These are phyloP conservation scores for Montipora sp. DNA, from an alignment of 64 coral and sea anemone species.

Conservation along the genomic window DNA sequence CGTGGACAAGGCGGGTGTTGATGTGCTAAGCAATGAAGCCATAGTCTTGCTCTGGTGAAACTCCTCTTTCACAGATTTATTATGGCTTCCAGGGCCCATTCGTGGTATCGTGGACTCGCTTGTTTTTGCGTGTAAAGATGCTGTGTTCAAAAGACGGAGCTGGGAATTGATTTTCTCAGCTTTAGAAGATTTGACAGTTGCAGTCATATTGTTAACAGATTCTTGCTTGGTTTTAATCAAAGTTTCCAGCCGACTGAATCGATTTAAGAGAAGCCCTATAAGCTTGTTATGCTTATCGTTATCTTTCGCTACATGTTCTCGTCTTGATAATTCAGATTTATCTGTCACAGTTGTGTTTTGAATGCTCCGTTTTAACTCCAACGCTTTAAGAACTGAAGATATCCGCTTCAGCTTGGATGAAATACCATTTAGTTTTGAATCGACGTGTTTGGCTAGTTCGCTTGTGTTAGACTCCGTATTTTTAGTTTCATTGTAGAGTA, in stretches of 20 bases:
- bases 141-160: not conserved
- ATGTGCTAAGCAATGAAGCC: not conserved
- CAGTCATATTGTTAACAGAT: not conserved
- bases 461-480: not conserved
- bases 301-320: not conserved
- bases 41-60: no score
- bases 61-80: no score
- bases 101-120: not conserved
- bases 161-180: no score
- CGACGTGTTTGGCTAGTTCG: constrained; percentile 9
- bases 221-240: constrained; percentile 18
- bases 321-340: not conserved
- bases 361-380: not conserved
- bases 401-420: constrained; percentile 26
- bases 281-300: constrained; percentile 14
- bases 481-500: not conserved
- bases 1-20: not conserved
- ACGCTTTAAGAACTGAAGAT: constrained; percentile 22
- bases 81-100: no score
- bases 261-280: constrained; percentile 7
- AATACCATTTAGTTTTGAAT: constrained; percentile 17
- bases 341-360: not conserved
- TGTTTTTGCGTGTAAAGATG: not conserved
- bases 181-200: not conserved
- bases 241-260: not conserved